Conservation (phyloP, 2,888 invertebrate species). For the Diarsia brunnea region DNA sequence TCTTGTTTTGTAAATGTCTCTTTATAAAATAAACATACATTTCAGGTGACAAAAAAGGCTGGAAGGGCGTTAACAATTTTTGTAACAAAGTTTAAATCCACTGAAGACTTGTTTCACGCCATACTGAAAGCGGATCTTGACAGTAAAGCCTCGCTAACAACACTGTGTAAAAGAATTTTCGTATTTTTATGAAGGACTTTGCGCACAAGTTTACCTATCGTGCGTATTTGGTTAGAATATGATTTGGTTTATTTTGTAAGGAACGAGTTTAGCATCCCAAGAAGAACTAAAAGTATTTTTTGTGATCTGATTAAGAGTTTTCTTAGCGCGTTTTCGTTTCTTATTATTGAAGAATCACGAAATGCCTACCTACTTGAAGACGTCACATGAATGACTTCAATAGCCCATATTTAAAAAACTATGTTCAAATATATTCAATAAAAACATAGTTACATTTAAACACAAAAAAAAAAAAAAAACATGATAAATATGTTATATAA, state of each 20-base stretch:
- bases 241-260: not conserved
- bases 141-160: constrained; percentile 57
- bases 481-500: too few species aligned
- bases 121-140: constrained; percentile 53
- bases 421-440: too few species aligned
- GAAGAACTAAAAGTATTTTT: not conserved
- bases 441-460: too few species aligned
- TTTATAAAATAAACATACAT: constrained; percentile 51
- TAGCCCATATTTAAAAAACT: too few species aligned
- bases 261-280: not conserved
- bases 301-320: not conserved
- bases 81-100: constrained; percentile 62
- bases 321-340: too few species aligned
- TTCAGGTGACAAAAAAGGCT: constrained; percentile 53
- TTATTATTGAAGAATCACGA: not conserved
- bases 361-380: not conserved
- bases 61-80: constrained; percentile 45
- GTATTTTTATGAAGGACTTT: constrained; percentile 49
- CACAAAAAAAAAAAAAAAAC: too few species aligned
- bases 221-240: constrained; percentile 7
- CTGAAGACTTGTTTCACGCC: constrained; percentile 47
- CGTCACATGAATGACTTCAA: not conserved
- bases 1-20: constrained; percentile 34
- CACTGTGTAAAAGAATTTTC: constrained; percentile 52
- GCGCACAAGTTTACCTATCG: constrained; percentile 6